phyloP scores from a whole-genome alignment of 2,888 invertebrate genomes.

The Harpalus rufipes region DNA sequence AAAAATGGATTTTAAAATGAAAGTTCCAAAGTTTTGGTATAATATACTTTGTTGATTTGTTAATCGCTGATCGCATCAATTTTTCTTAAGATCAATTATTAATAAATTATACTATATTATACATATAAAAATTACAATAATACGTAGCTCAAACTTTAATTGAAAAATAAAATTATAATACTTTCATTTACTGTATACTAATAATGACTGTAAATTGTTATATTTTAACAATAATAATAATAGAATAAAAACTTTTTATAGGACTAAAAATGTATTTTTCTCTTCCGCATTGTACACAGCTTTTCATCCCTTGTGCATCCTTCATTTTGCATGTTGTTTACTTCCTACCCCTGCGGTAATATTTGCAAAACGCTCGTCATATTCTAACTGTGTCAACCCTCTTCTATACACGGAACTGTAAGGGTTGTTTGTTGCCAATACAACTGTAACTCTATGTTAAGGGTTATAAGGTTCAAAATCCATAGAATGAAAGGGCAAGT shows the following conservation, averaged over 20 bases:
- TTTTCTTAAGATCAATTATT: too few species aligned
- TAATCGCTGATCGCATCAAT: too few species aligned
- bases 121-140: too few species aligned
- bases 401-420: constrained; percentile 18
- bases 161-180: too few species aligned
- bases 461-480: neutral
- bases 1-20: too few species aligned
- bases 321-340: constrained; percentile 44
- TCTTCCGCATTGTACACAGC: neutral
- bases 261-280: neutral
- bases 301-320: neutral
- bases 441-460: neutral
- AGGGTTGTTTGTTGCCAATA: neutral
- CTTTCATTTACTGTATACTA: too few species aligned
- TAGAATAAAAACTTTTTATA: too few species aligned
- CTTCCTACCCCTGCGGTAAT: constrained; percentile 29
- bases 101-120: too few species aligned
- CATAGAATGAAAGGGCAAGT: constrained; percentile 29
- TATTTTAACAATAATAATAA: neutral
- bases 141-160: too few species aligned
- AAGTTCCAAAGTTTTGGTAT: too few species aligned
- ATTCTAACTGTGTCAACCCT: constrained; percentile 56
- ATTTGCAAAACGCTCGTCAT: constrained; percentile 59
- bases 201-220: too few species aligned
- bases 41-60: too few species aligned